Conservation (phyloP, 2,888 invertebrate genomes). For the Lacanobia wlatinum region DNA sequence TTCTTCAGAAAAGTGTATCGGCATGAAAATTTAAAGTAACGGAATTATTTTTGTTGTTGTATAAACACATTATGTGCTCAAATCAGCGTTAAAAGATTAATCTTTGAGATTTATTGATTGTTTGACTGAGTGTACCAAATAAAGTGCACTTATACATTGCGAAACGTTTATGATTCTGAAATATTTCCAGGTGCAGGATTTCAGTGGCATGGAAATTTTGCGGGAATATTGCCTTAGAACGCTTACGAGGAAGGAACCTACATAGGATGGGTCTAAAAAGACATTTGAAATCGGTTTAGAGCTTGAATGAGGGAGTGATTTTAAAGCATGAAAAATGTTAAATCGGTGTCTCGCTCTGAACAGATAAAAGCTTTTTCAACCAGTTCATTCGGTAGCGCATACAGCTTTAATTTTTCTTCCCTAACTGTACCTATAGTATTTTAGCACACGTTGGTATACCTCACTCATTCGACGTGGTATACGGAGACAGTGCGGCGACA, state of each 20-base stretch:
- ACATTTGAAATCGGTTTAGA: too few species aligned
- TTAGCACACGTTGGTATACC: not conserved
- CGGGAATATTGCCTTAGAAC: too few species aligned
- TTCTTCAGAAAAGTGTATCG: slow-evolving; percentile 48
- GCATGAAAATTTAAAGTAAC: slow-evolving; percentile 35
- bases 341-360: too few species aligned
- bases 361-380: not conserved
- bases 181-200: slow-evolving; percentile 30
- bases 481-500: slow-evolving; percentile 53
- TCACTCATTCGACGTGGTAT: slow-evolving; percentile 2
- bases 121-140: slow-evolving; percentile 54
- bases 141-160: slow-evolving; percentile 48
- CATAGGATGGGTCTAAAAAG: too few species aligned
- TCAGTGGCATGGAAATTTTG: slow-evolving; percentile 24
- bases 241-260: too few species aligned
- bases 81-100: slow-evolving; percentile 39
- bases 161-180: slow-evolving; percentile 16
- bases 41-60: slow-evolving; percentile 47
- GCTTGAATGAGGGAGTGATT: too few species aligned
- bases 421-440: not conserved
- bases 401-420: not conserved
- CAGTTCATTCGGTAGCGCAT: not conserved
- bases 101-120: slow-evolving; percentile 57
- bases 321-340: too few species aligned
- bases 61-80: slow-evolving; percentile 48